Evolutionary conservation across 2,888 invertebrate species (phyloP).

Genomic region (Temnothorax unifasciatus): DNA sequence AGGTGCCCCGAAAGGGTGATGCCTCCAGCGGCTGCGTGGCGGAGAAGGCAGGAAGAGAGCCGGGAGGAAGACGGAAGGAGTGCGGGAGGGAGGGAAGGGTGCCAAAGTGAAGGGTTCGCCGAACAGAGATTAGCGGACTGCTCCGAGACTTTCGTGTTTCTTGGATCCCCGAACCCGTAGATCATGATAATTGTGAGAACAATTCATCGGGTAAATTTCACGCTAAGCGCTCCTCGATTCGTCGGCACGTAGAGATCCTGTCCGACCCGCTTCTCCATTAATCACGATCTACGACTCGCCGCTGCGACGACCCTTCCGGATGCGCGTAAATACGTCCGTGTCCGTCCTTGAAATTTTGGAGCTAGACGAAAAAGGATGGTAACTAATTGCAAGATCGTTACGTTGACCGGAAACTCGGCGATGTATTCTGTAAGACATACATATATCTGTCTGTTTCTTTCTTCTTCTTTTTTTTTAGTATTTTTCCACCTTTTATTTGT

Average conservation of each 20-base stretch:
- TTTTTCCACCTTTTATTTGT: neutral
- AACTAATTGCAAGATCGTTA: neutral
- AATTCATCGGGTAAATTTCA: slow-evolving; percentile 84
- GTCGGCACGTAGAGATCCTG: slow-evolving; percentile 66
- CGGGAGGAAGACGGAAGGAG: slow-evolving; percentile 21
- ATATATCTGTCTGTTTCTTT: neutral
- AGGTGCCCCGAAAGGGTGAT: slow-evolving; percentile 49
- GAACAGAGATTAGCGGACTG: slow-evolving; percentile 82
- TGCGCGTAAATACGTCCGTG: slow-evolving; percentile 32
- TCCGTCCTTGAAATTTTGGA: slow-evolving; percentile 34
- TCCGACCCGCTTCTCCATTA: slow-evolving; percentile 71
- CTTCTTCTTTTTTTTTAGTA: neutral
- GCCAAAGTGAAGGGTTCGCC: slow-evolving; percentile 82
- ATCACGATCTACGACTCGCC: slow-evolving; percentile 75
- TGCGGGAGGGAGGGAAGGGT: slow-evolving; percentile 28
- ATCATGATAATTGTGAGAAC: slow-evolving; percentile 86
- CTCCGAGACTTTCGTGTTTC: slow-evolving; percentile 83
- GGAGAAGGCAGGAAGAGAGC: slow-evolving; percentile 43
- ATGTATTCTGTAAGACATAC: neutral
- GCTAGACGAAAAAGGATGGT: slow-evolving; percentile 13
- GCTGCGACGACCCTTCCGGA: slow-evolving; percentile 36
- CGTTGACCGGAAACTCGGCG: neutral
- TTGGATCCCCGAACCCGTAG: slow-evolving; percentile 84
- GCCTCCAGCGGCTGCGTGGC: slow-evolving; percentile 38
- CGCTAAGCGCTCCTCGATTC: slow-evolving; percentile 78